Base-by-base conservation (phyloP, 1,140 invertebrate genomes). In the Zaprionus camerounensis region DNA sequence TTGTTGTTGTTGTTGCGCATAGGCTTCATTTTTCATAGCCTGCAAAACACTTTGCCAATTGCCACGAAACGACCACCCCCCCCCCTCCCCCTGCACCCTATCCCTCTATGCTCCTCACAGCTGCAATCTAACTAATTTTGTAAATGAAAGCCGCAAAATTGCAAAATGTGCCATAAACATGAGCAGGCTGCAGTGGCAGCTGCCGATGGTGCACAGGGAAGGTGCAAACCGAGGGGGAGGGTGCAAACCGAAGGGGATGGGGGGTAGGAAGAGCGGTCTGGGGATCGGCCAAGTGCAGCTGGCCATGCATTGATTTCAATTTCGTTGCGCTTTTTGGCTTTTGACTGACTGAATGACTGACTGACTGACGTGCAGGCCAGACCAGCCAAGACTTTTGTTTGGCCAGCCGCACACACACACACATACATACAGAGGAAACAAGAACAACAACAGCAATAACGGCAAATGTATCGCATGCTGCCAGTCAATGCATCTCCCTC, bases 61-160 rank as follows among this genome's bases (percentile, higher is more conserved):
- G 73, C 38, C 55, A 26, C 20, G 38, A n/a, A n/a, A n/a, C n/a
- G n/a, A n/a, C n/a, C n/a, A n/a, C n/a, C n/a, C 17, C 20, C 20
- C 63, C 57, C 34, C 3, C 2, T 5, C 49, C 56, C 12, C 24
- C 3, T 5, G 5, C 22, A 11, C 28, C 12, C 20, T n/a, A 17
- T 13, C 20, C 34, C 41, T 11, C 12, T n/a, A 3, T 34, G 31
- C 9, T 15, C 34, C 15, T 5, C 51, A 69, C 66, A 69, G 63
- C 53, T 26, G 62, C 66, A 70, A 55, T 67, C 65, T 67, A 77
- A 72, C 84, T 84, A 88, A 88, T 87, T 87, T 73, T 70, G 74
- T 81, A 79, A 90, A 84, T 84, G 78, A 84, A 87, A 79, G 71
- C 85, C 69, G 51, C 84, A 83, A 88, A 88, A 82, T 75, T 81